Percentiles rank a stretch among this genome's conserved stretches.
These are phyloP conservation scores for Acanthococcus lagerstroemiae DNA, from an alignment of 2,888 invertebrate genomes.

Conservation along the genomic window DNA sequence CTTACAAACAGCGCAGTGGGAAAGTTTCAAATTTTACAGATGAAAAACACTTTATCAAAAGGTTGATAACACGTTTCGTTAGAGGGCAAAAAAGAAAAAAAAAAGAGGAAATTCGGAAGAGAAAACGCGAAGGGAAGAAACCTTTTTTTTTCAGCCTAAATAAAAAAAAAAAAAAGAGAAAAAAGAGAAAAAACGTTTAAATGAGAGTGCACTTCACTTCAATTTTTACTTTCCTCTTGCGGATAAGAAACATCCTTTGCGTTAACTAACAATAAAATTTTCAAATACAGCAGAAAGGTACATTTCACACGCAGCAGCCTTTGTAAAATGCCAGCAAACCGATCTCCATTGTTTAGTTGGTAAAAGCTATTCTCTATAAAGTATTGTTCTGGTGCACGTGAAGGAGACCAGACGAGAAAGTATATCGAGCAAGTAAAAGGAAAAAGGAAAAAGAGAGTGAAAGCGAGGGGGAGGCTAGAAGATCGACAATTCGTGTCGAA, in stretches of 20 bases:
- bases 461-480: background rate
- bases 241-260: conserved; percentile 17
- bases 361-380: conserved; percentile 23
- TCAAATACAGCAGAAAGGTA: conserved; percentile 8
- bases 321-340: conserved; percentile 23
- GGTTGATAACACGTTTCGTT: conserved; percentile 6
- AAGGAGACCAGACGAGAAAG: background rate
- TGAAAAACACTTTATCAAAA: background rate
- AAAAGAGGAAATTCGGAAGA: background rate
- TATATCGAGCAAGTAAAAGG: background rate
- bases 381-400: conserved; percentile 18
- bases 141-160: background rate
- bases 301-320: conserved; percentile 12
- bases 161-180: background rate
- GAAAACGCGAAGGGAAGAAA: background rate
- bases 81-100: no score
- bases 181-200: background rate
- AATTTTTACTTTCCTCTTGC: conserved; percentile 17
- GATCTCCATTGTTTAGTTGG: conserved; percentile 19
- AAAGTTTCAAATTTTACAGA: conserved; percentile 5
- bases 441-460: background rate
- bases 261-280: conserved; percentile 22
- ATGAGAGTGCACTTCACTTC: conserved; percentile 21
- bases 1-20: no score
- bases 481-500: no score